phyloP scores from a whole-genome alignment of 2,888 invertebrate genomes.

The Orthosia cruda region DNA sequence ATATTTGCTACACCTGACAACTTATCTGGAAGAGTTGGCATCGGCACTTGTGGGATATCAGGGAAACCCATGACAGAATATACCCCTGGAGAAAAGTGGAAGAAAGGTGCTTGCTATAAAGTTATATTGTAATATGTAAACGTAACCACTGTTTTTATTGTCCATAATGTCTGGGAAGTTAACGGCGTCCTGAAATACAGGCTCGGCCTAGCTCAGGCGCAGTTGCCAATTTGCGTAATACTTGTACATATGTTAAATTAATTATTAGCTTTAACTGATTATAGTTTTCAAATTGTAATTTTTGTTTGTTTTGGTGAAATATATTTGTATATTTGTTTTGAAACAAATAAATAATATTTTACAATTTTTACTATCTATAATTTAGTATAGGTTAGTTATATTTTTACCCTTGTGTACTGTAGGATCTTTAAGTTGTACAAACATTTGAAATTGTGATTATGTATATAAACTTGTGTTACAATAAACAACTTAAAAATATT shows the following conservation, averaged over 20 bases:
- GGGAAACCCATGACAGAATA: slow-evolving; percentile 99
- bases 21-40: slow-evolving; percentile 98
- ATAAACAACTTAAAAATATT: slow-evolving; percentile 32
- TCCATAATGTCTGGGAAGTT: too few species aligned
- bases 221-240: too few species aligned
- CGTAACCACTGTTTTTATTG: too few species aligned
- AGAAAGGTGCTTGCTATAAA: slow-evolving; percentile 93
- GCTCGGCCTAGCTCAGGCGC: too few species aligned
- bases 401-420: slow-evolving; percentile 35
- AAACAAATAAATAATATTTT: background rate
- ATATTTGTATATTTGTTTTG: too few species aligned
- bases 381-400: slow-evolving; percentile 63
- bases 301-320: too few species aligned
- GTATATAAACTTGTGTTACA: slow-evolving; percentile 33
- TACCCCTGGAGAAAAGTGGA: slow-evolving; percentile 97
- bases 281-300: too few species aligned
- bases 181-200: too few species aligned
- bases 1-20: slow-evolving; percentile 99
- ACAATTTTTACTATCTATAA: slow-evolving; percentile 58
- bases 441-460: slow-evolving; percentile 38
- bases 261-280: too few species aligned
- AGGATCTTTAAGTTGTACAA: slow-evolving; percentile 30
- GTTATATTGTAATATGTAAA: too few species aligned
- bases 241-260: too few species aligned
- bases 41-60: slow-evolving; percentile 99